Evolutionary conservation across 1,140 invertebrate genomes (phyloP), one percentile per base, ranked within the genome.

Genomic region (Chironomus striatipennis): DNA sequence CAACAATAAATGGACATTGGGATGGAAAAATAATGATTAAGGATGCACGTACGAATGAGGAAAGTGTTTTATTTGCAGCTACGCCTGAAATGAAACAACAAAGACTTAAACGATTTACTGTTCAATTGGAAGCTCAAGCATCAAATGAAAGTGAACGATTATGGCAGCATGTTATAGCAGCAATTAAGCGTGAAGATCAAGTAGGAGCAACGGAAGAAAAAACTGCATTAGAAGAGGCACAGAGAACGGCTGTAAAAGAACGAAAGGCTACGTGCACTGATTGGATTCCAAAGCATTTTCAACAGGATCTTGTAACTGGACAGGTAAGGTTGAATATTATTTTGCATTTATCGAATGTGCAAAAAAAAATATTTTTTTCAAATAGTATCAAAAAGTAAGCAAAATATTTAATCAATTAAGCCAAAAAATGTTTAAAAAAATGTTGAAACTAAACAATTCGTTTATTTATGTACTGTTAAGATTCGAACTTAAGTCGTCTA

Each of bases 1-100:
- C 93, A 7, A 90, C 87, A 1, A 84, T 98, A 24, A 91, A 92
- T 10, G 96, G 96, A 0, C 93, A 96, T 80, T 98, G 96, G 96
- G 96, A 98, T 84, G 90, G 91, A 73, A 88, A 89, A 79, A 93
- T 97, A 75, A 87, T 86, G 76, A 89, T 96, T 76, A 91, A 91
- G 78, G 94, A 97, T 79, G 89, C 91, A 79, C 84, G 87, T 78
- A 91, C 88, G 15, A 90, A 86, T 75, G 91, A 93, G 77, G 88
- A 91, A 78, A 84, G 84, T 67, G 77, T 90, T 20, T 88, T 97
- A 21, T 92, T 96, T 82, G 89, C 90, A 80, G 90, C 91, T 0
- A 89, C 88, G 3, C 79, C 86, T 0, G 86, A 91, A 21, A 80
- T 93, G 9, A 89, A 91, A 43, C 84, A 87, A 67, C 86, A 86